Evolutionary conservation across 2,113 vertebrate genomes (phyloP).

Genomic region (Cyprinodon tularosa): DNA sequence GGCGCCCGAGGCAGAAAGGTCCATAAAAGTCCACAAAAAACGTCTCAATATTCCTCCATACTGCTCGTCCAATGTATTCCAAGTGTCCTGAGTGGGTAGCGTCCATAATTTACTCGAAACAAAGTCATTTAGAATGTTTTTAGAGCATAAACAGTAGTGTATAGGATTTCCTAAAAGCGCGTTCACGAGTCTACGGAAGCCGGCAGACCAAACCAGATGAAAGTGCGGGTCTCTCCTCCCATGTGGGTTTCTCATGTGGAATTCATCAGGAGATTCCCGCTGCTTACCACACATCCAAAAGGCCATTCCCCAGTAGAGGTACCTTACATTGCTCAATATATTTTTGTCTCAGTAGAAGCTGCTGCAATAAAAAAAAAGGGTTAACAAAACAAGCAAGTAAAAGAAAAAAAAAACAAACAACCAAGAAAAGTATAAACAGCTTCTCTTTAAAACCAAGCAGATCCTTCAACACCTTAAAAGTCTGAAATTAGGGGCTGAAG

Average conservation of each 20-base stretch:
- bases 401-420: slow-evolving; percentile 1
- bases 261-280: neutral
- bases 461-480: slow-evolving; percentile 38
- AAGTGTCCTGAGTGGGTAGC: no score
- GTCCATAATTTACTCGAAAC: no score
- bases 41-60: no score
- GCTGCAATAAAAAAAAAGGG: slow-evolving; percentile 25
- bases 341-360: neutral
- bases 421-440: slow-evolving; percentile 9
- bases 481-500: slow-evolving; percentile 9
- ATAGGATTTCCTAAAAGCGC: no score
- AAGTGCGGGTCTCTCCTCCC: neutral
- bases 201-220: no score
- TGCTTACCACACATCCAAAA: neutral
- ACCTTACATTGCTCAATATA: neutral
- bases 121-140: no score
- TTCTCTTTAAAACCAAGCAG: slow-evolving; percentile 5
- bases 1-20: no score
- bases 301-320: neutral
- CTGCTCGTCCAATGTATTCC: no score
- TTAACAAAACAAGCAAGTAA: slow-evolving; percentile 34
- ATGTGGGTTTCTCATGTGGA: neutral
- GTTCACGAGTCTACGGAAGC: no score
- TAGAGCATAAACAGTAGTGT: no score
- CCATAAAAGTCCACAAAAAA: no score